These are phyloP conservation scores for Cryptoblepharus egeriae DNA, from an alignment of 2,797 vertebrate genomes.

Conservation along the genomic window DNA sequence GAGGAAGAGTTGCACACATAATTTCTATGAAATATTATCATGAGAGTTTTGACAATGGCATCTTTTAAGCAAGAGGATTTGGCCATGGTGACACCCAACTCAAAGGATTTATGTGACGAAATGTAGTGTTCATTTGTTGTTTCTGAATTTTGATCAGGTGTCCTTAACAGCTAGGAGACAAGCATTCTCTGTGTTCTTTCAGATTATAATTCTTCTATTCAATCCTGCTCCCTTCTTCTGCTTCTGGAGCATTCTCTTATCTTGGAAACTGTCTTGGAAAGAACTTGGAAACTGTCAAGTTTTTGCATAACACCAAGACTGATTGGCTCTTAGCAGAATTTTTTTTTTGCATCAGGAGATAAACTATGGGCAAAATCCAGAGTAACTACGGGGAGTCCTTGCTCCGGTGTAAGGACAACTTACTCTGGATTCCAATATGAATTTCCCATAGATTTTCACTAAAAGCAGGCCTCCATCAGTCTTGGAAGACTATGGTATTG, in stretches of 20 bases:
- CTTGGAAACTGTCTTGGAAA: too few relatives aligned
- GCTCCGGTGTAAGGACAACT: too few relatives aligned
- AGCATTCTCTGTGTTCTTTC: background rate
- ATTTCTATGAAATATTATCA: background rate
- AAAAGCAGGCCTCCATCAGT: too few relatives aligned
- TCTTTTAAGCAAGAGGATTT: background rate
- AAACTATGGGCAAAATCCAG: too few relatives aligned
- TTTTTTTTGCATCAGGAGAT: conserved; percentile 11
- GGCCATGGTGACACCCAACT: background rate
- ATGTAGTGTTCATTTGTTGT: conserved; percentile 1
- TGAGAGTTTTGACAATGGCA: background rate
- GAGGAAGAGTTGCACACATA: too few relatives aligned
- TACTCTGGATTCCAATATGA: too few relatives aligned
- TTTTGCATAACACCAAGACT: conserved; percentile 42
- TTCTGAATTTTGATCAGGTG: conserved; percentile 11
- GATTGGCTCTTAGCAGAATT: conserved; percentile 48
- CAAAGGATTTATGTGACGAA: background rate
- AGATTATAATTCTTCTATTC: conserved; percentile 26
- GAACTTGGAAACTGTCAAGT: conserved; percentile 50
- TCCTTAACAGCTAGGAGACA: conserved; percentile 16
- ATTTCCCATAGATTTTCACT: too few relatives aligned
- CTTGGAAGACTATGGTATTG: too few relatives aligned
- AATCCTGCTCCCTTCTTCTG: background rate
- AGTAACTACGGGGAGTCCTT: too few relatives aligned
- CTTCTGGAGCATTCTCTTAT: background rate